phyloP scores from a whole-genome alignment of 2,797 vertebrate species.

The Sebastes cheni region DNA sequence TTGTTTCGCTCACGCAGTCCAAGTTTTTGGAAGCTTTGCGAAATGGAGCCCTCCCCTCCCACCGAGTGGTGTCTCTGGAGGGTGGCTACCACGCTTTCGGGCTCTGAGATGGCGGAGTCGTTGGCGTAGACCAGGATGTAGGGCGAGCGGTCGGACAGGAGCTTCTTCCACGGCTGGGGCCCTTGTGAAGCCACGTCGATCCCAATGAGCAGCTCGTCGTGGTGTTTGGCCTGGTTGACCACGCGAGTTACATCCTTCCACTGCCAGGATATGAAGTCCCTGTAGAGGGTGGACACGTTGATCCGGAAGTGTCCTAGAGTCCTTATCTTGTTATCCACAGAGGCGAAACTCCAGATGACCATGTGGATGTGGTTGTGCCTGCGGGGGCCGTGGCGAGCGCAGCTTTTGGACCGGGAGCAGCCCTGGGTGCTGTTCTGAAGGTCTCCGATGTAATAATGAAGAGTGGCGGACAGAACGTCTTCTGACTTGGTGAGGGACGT shows the following conservation, averaged over 20 bases:
- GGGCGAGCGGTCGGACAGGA: conserved; percentile 80
- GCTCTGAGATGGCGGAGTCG: conserved; percentile 92
- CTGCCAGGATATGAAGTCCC: conserved; percentile 87
- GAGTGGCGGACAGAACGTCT: conserved; percentile 89
- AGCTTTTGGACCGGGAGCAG: conserved; percentile 39
- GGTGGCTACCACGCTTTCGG: conserved; percentile 88
- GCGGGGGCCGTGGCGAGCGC: conserved; percentile 66
- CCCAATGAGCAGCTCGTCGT: conserved; percentile 85
- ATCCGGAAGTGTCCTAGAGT: conserved; percentile 85
- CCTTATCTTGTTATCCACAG: conserved; percentile 76
- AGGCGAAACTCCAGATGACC: conserved; percentile 86
- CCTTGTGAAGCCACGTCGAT: conserved; percentile 82
- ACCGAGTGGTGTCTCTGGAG: conserved; percentile 80
- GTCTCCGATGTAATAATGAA: conserved; percentile 90
- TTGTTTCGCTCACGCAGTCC: conserved; percentile 60
- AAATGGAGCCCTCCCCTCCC: conserved; percentile 36
- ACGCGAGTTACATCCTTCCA: conserved; percentile 92
- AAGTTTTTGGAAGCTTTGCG: conserved; percentile 60
- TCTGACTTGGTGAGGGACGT: conserved; percentile 94
- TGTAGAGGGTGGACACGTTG: conserved; percentile 81
- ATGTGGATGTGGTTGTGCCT: conserved; percentile 82
- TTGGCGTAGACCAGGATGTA: conserved; percentile 97
- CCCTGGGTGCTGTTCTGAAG: conserved; percentile 70
- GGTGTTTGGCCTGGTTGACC: conserved; percentile 86
- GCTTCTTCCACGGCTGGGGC: conserved; percentile 75